phyloP scores from a whole-genome alignment of 2,888 invertebrate genomes.

The Parnassius orleans region DNA sequence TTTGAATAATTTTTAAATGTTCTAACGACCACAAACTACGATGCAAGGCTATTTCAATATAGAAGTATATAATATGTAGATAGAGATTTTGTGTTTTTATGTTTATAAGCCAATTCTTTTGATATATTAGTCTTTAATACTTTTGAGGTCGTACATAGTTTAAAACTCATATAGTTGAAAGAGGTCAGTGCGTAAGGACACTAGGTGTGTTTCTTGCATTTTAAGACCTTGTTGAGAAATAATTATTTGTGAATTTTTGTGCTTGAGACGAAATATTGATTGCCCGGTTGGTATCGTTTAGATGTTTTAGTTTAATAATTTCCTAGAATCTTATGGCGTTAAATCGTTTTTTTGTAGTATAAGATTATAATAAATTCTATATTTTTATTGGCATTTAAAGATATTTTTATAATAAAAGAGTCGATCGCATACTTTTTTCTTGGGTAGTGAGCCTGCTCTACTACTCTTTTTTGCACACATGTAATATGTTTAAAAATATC shows the following conservation, averaged over 20 bases:
- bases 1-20: conserved; percentile 20
- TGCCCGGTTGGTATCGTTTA: not conserved
- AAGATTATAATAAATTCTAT: too few species aligned
- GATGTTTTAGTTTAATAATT: not conserved
- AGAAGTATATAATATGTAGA: too few species aligned
- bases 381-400: not conserved
- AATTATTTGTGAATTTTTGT: not conserved
- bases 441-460: too few species aligned
- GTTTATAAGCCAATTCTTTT: not conserved
- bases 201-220: not conserved
- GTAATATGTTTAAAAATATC: too few species aligned
- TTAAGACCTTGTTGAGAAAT: conserved; percentile 6
- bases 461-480: too few species aligned
- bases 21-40: conserved; percentile 9
- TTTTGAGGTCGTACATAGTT: not conserved
- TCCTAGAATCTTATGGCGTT: not conserved
- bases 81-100: too few species aligned
- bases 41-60: too few species aligned
- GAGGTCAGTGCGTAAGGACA: conserved; percentile 13
- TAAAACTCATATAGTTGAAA: not conserved
- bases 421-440: not conserved
- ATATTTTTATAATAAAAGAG: not conserved
- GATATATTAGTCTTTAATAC: conserved; percentile 2
- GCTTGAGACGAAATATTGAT: not conserved
- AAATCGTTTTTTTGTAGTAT: not conserved